phyloP scores from a whole-genome alignment of 2,797 vertebrate genomes.

The Podarcis siculus region DNA sequence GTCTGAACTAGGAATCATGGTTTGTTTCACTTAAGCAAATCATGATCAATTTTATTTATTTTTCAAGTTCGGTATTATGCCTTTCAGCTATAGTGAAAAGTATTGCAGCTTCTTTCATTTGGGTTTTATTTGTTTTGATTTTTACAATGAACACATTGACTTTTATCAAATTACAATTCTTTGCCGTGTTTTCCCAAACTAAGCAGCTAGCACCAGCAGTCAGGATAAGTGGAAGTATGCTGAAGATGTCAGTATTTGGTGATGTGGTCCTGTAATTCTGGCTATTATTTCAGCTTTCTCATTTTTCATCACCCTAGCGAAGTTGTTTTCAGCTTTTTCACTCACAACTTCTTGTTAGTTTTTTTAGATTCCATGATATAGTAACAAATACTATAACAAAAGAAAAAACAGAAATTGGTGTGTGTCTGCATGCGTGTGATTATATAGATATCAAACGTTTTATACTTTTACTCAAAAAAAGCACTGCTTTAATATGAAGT shows the following conservation, averaged over 20 bases:
- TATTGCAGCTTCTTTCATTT: background rate
- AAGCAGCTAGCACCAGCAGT: conserved; percentile 1
- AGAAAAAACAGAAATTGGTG: background rate
- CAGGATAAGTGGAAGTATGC: conserved; percentile 19
- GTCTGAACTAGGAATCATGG: too few species aligned
- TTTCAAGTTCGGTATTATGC: background rate
- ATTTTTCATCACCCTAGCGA: conserved; percentile 17
- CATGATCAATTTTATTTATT: background rate
- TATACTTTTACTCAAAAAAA: background rate
- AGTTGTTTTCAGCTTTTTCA: conserved; percentile 40
- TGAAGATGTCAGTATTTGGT: background rate
- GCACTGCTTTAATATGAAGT: background rate
- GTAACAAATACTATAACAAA: too few species aligned
- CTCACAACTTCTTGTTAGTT: background rate
- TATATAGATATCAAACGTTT: background rate
- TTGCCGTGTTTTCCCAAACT: background rate
- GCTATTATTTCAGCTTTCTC: conserved; percentile 16
- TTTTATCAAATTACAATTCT: background rate
- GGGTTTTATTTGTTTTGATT: background rate
- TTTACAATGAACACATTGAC: rapidly evolving
- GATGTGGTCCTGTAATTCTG: conserved; percentile 44
- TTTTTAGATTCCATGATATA: background rate
- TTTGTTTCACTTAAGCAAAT: background rate
- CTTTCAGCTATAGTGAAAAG: background rate
- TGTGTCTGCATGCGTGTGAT: background rate